A percentile compares a stretch with the other conserved stretches of the same genome.
Evolutionary conservation across 2,888 invertebrate genomes (phyloP).

Genomic region (Dynastes maya): DNA sequence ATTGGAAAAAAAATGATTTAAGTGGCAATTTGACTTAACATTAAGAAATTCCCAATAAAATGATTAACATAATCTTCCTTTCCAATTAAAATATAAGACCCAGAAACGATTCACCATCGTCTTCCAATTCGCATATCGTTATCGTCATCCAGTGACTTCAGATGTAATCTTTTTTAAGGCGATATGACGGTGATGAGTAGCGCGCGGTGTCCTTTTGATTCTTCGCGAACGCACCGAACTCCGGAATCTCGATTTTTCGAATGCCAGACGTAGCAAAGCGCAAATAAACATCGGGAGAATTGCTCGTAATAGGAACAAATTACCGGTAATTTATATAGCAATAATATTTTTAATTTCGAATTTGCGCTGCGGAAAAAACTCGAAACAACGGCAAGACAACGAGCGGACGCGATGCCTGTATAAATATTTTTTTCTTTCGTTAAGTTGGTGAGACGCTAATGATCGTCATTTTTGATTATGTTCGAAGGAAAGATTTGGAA

Average conservation of each 20-base stretch:
- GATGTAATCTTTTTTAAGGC: conserved; percentile 41
- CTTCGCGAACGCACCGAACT: neutral
- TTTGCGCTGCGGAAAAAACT: conserved; percentile 40
- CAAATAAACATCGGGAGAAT: conserved; percentile 64
- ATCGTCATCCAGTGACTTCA: neutral
- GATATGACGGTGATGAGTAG: conserved; percentile 44
- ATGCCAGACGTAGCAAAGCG: conserved; percentile 63
- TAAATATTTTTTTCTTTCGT: neutral
- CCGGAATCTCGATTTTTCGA: conserved; percentile 51
- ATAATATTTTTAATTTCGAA: conserved; percentile 58
- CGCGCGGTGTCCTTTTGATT: conserved; percentile 64
- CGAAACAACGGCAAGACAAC: neutral
- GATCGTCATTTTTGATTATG: too few species aligned
- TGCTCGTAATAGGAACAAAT: conserved; percentile 48
- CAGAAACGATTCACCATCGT: too few species aligned
- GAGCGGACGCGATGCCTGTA: neutral
- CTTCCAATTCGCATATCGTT: neutral
- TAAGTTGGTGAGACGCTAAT: neutral
- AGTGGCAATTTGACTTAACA: too few species aligned
- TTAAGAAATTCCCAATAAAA: too few species aligned
- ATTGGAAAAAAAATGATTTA: too few species aligned
- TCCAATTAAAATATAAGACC: too few species aligned
- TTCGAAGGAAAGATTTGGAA: too few species aligned
- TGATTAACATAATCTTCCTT: too few species aligned
- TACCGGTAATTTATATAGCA: neutral